Evolutionary conservation across 2,797 vertebrate species (phyloP).

Genomic region (Melopsittacus undulatus): DNA sequence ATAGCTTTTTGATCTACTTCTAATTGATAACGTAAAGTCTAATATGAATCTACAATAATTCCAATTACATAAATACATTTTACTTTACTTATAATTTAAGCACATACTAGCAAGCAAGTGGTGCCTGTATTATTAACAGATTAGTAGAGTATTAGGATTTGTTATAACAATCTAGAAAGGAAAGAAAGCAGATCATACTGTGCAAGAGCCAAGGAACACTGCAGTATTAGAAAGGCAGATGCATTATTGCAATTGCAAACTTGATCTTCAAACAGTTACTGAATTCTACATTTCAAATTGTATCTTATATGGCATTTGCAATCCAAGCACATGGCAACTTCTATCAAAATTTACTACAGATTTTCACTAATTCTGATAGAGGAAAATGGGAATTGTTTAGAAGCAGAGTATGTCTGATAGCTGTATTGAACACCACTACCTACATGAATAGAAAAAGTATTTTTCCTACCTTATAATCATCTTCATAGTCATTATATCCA

Average conservation of each 20-base stretch:
- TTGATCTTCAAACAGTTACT: background rate
- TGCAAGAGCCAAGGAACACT: background rate
- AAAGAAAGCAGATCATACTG: background rate
- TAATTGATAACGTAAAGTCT: background rate
- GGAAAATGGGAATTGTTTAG: background rate
- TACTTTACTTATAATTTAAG: background rate
- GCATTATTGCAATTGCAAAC: background rate
- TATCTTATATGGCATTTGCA: background rate
- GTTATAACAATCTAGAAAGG: background rate
- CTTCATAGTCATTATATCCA: constrained; percentile 72
- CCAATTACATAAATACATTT: background rate
- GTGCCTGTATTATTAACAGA: background rate
- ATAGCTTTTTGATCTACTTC: background rate
- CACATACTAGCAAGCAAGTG: background rate
- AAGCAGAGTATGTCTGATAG: background rate
- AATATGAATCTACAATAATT: background rate
- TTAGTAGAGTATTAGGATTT: background rate
- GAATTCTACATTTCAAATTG: background rate
- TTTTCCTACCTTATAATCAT: constrained; percentile 81
- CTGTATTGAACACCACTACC: background rate
- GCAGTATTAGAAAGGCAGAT: background rate
- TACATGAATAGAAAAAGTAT: background rate
- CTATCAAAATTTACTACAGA: background rate
- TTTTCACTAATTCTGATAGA: background rate
- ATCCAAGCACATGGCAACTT: background rate